Evolutionary conservation across 2,113 vertebrate genomes (phyloP).

Genomic region (Xenus cinereus): DNA sequence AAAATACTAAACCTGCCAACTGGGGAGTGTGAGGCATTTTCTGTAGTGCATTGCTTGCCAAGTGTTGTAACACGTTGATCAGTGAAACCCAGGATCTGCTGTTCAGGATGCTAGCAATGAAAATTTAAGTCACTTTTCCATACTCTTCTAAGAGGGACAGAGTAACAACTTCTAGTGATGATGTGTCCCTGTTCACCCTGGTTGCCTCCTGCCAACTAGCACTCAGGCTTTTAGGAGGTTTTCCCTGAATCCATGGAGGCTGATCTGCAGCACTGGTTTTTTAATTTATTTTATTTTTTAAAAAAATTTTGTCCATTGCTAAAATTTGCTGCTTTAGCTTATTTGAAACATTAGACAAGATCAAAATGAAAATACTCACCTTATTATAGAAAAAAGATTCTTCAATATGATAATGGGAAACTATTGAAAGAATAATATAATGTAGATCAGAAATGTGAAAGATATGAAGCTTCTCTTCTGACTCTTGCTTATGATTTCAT

Average conservation of each 20-base stretch:
- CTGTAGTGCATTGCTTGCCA: background rate
- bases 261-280: background rate
- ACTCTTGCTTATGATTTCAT: background rate
- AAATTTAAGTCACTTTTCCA: background rate
- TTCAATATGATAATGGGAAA: background rate
- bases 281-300: background rate
- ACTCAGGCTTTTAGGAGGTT: background rate
- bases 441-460: background rate
- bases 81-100: background rate
- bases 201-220: background rate
- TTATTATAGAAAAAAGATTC: background rate
- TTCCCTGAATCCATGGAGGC: background rate
- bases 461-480: background rate
- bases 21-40: background rate
- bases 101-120: background rate
- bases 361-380: background rate
- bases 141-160: background rate
- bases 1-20: background rate
- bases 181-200: background rate
- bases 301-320: background rate
- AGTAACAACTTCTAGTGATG: background rate
- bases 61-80: background rate
- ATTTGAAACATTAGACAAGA: background rate
- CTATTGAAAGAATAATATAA: background rate
- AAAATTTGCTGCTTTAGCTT: background rate